Base-by-base conservation (phyloP, 2,888 invertebrate genomes). In the Erannis defoliaria region DNA sequence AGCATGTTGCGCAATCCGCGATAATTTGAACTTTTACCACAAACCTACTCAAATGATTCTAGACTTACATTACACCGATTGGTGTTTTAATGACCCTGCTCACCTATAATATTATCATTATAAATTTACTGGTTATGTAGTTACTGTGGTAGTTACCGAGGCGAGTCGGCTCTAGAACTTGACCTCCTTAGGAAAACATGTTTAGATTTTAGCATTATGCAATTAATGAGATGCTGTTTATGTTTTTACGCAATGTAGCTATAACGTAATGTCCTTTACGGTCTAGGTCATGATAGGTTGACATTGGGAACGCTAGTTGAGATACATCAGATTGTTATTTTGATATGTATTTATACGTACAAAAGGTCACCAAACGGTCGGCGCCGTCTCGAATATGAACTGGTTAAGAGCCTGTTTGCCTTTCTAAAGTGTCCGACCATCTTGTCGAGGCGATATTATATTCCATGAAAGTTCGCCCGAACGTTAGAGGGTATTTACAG, bases 121-220 rank as follows among this genome's bases (percentile, higher is more conserved):
- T 75, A 68, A 77, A 72, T 78, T 75, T 73, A 75, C 72, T 62
- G 56, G 45, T 51, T 48, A 46, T 61, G 74, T 66, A 76, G 69
- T 72, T 67, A 72, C 74, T 73, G 73, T 72, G 58, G 77, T 77
- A 75, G 76, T 76, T 72, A 74, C 76, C 62, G 74, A 79, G 75
- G 80, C 71, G 73, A 81, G 75, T 74, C 70, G 72, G 77, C 76
- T 78, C 78, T 80, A 83, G 86, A 89, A 89, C 89, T 89, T 89
- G 88, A 87, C 89, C 88, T 80, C 85, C 81, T 88, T 88, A 78
- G 66, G 66, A 72, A 76, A 86, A 85, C 82, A 80, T 77, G 85
- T 86, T 85, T 80, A 73, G 70, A 73, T 80, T 82, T 82, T 78
- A 79, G 79, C 77, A 73, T 85, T 82, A 84, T 82, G 81, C 84